phyloP scores from a whole-genome alignment of 2,113 vertebrate species.

The Microcebus lehilahytsara region DNA sequence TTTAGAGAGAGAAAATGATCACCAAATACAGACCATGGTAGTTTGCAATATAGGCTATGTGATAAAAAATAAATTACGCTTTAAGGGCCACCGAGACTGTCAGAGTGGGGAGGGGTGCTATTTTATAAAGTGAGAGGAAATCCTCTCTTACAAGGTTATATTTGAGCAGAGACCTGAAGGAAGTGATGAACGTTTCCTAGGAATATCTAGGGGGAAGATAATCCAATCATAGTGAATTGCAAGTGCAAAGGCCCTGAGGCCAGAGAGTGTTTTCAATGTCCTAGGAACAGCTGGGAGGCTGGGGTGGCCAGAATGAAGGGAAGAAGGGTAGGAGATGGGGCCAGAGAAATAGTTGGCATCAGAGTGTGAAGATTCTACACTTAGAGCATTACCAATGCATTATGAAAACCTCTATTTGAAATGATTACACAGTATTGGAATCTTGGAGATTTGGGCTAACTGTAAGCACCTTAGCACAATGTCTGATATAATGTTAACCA shows the following conservation, averaged over 20 bases:
- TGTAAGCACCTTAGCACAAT: neutral
- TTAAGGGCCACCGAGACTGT: neutral
- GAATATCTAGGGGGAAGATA: neutral
- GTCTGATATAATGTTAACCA: neutral
- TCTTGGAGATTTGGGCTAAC: neutral
- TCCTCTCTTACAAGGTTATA: neutral
- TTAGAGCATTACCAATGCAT: no score
- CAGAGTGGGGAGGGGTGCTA: neutral
- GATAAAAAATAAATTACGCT: neutral
- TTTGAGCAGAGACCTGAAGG: neutral
- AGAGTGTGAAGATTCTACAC: neutral
- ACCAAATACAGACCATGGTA: neutral
- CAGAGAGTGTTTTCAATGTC: neutral
- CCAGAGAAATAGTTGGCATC: neutral
- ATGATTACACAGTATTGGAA: neutral
- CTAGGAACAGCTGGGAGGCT: neutral
- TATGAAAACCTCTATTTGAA: neutral
- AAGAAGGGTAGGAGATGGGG: fast-evolving
- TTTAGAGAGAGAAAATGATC: neutral
- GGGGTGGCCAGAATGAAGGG: neutral
- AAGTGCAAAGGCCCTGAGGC: neutral
- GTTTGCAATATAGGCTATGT: neutral
- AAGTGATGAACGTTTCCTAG: neutral
- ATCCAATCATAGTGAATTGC: neutral
- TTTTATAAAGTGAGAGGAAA: neutral